A percentile compares a stretch with the other conserved stretches of the same genome.
Evolutionary conservation across 2,888 invertebrate genomes (phyloP).

Genomic region (Pycnomerus fuliginosus): DNA sequence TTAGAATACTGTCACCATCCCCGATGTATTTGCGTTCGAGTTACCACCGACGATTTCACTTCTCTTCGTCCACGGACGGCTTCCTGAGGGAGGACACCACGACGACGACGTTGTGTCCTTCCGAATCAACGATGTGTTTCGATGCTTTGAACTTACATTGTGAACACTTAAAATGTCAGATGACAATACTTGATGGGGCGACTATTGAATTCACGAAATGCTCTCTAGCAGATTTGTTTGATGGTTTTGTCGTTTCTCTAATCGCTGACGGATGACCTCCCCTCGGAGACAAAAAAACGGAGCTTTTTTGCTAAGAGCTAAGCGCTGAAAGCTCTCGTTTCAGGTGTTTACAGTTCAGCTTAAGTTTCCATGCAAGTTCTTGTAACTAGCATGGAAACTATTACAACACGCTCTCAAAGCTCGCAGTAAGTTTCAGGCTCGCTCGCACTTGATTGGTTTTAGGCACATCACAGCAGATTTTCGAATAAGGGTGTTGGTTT

Average conservation of each 20-base stretch:
- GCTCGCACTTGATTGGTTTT: not conserved
- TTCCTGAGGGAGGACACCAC: not conserved
- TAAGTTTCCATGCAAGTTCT: too few relatives aligned
- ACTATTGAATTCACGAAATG: conserved; percentile 13
- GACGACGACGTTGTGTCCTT: conserved; percentile 6
- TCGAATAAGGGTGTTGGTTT: too few relatives aligned
- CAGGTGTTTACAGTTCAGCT: conserved; percentile 1
- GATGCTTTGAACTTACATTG: conserved; percentile 29
- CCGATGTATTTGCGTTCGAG: conserved; percentile 12
- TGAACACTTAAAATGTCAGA: conserved; percentile 25
- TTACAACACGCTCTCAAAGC: not conserved
- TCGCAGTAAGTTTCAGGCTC: not conserved
- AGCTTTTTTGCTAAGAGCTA: too few relatives aligned
- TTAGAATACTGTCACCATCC: conserved; percentile 14
- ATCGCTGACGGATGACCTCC: not conserved
- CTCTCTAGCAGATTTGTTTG: conserved; percentile 3
- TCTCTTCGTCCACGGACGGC: conserved; percentile 1
- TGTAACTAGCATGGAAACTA: not conserved
- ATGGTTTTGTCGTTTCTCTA: not conserved
- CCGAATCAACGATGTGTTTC: conserved; percentile 21
- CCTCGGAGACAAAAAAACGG: not conserved
- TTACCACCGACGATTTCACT: conserved; percentile 8
- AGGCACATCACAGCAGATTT: too few relatives aligned
- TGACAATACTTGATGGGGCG: conserved; percentile 18
- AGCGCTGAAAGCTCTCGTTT: not conserved